Base-by-base conservation (phyloP, 2,888 invertebrate species). In the Endotricha flammealis region DNA sequence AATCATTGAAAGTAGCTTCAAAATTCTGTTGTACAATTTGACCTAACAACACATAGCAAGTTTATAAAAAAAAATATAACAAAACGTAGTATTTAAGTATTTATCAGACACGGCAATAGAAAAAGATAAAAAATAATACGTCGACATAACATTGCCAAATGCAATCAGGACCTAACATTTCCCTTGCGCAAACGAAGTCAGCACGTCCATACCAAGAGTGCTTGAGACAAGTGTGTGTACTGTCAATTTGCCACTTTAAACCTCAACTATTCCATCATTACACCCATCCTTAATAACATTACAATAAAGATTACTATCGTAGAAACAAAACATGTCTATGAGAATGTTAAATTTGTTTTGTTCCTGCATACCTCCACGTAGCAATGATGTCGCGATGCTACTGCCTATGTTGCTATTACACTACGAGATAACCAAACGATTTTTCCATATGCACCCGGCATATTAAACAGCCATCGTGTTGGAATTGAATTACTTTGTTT, bases 361-460 rank as follows among this genome's bases (percentile, higher is more conserved):
- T 51, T 50, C 45, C 53, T 56, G 59, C 59, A 64, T 62, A 43
- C 57, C 58, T 53, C 51, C 69, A 66, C 72, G 79, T 73, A 56
- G 42, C 47, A 55, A 57, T 64, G 60, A 58, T 55, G 63, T 60
- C 46, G 57, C 57, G 54, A 60, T 53, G 57, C 66, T 64, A 66
- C 64, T 58, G 70, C 60, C 59, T 57, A 64, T 41, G 50, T 42
- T 40, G 56, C 55, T 52, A 57, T 59, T 49, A 46, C 42, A 50
- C 49, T 39, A 38, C 36, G 46, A 72, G 71, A 71, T 76, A 66
- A 64, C 59, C 57, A 52, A 45, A 55, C 64, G 50, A 58, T 59
- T 66, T 70, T 68, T 71, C 67, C 24, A 64, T 58, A 63, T 62
- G 55, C 58, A 46, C 41, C 41, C 43, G 49, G 64, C 51, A 59